Percentiles rank a stretch among this genome's conserved stretches.
Evolutionary conservation across 2,797 vertebrate species (phyloP).

Genomic region (Propithecus perrieri): DNA sequence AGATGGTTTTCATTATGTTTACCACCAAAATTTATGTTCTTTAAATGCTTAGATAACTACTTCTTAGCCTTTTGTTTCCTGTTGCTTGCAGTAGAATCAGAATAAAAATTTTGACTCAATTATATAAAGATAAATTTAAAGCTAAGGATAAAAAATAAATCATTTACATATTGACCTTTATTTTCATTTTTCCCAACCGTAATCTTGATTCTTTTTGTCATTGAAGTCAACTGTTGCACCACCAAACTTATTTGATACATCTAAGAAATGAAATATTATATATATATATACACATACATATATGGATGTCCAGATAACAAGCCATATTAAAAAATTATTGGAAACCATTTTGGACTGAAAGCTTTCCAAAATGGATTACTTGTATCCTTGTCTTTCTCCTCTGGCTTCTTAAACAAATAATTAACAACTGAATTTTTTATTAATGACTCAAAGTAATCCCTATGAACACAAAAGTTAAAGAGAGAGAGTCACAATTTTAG

Average conservation of each 20-base stretch:
- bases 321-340: not conserved
- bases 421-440: not conserved
- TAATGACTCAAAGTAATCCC: not conserved
- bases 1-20: not conserved
- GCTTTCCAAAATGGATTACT: conserved; percentile 36
- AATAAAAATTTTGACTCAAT: conserved; percentile 23
- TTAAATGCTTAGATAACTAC: not conserved
- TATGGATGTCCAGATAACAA: conserved; percentile 1
- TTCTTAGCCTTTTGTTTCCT: conserved; percentile 1
- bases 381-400: not conserved
- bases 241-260: not conserved
- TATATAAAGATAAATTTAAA: conserved; percentile 5
- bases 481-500: not conserved
- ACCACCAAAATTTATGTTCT: not conserved
- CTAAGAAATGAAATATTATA: conserved; percentile 18
- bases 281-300: not conserved
- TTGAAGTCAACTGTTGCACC: not conserved
- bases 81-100: conserved; percentile 13
- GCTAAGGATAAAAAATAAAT: not conserved
- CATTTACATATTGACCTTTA: not conserved
- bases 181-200: not conserved
- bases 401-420: not conserved
- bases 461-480: not conserved
- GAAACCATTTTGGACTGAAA: conserved; percentile 35
- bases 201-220: conserved; percentile 20